These are phyloP conservation scores for Lanistes nyassanus DNA, from an alignment of 1,140 invertebrate species.

Conservation along the genomic window DNA sequence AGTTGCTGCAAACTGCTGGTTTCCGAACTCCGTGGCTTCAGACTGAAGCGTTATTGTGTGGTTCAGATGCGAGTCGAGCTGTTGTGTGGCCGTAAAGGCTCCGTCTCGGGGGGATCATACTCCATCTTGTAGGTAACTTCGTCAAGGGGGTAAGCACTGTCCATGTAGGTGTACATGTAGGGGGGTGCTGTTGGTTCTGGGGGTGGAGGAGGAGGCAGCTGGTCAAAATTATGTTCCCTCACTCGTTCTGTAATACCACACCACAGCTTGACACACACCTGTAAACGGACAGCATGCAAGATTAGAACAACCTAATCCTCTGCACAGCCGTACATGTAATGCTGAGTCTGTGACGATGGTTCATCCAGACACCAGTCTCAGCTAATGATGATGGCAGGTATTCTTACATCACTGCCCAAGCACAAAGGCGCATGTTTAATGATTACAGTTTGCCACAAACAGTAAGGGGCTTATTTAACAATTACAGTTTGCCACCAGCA, in stretches of 20 bases:
- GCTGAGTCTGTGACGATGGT: too few relatives aligned
- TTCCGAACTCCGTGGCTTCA: too few relatives aligned
- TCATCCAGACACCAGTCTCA: too few relatives aligned
- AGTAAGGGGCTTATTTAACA: too few relatives aligned
- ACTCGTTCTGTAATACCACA: conserved; percentile 41
- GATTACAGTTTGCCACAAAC: too few relatives aligned
- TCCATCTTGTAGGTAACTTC: conserved; percentile 36
- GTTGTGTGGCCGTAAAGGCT: conserved; percentile 31
- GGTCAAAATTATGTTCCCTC: conserved; percentile 33
- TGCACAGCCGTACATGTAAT: too few relatives aligned
- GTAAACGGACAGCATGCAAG: not conserved
- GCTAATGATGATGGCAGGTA: not conserved
- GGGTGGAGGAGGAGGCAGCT: conserved; percentile 27
- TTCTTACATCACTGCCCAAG: not conserved
- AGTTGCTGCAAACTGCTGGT: too few relatives aligned
- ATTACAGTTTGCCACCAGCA: too few relatives aligned
- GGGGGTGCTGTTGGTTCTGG: conserved; percentile 38
- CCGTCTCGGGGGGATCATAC: conserved; percentile 34
- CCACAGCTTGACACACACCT: conserved; percentile 29
- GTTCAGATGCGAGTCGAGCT: conserved; percentile 30
- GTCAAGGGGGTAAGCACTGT: conserved; percentile 36
- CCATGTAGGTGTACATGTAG: conserved; percentile 42
- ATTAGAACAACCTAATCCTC: too few relatives aligned
- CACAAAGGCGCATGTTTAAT: too few relatives aligned
- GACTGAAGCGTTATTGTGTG: too few relatives aligned